Conservation (phyloP, 2,888 invertebrate genomes). For the Habroteleia sp. region DNA sequence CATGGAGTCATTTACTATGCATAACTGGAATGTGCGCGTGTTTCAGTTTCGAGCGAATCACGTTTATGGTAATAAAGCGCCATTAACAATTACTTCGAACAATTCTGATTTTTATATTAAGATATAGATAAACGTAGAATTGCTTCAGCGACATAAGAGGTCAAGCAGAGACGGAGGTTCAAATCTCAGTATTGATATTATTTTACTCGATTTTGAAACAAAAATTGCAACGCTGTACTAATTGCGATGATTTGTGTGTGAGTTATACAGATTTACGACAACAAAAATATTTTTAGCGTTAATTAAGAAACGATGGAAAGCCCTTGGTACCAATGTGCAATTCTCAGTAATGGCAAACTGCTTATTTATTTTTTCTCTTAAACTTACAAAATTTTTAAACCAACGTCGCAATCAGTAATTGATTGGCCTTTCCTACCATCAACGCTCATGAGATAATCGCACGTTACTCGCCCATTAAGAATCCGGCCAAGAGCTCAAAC, state of each 20-base stretch:
- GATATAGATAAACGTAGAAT: conserved; percentile 36
- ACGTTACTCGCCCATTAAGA: conserved; percentile 40
- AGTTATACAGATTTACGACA: too few relatives aligned
- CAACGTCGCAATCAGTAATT: conserved; percentile 33
- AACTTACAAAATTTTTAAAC: conserved; percentile 29
- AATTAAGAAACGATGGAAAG: too few relatives aligned
- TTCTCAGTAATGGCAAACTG: too few relatives aligned
- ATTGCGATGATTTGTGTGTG: too few relatives aligned
- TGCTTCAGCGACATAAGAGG: conserved; percentile 5
- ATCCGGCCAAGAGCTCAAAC: conserved; percentile 15
- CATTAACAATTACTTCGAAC: conserved; percentile 53
- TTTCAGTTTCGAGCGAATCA: conserved; percentile 55
- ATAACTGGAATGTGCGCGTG: conserved; percentile 51
- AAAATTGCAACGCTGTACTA: too few relatives aligned
- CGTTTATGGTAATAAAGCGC: conserved; percentile 57
- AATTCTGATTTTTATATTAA: conserved; percentile 23
- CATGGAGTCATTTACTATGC: conserved; percentile 51
- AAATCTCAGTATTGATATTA: conserved; percentile 1
- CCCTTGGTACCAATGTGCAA: too few relatives aligned
- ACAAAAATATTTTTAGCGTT: too few relatives aligned
- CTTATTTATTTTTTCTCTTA: too few relatives aligned
- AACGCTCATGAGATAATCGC: conserved; percentile 45
- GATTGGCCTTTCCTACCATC: conserved; percentile 40
- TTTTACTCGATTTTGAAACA: too few relatives aligned
- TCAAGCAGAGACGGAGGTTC: conserved; percentile 4